Percentiles rank a stretch among this genome's conserved stretches.
phyloP scores from a whole-genome alignment of 2,113 vertebrate genomes.

The Atrichornis clamosus region DNA sequence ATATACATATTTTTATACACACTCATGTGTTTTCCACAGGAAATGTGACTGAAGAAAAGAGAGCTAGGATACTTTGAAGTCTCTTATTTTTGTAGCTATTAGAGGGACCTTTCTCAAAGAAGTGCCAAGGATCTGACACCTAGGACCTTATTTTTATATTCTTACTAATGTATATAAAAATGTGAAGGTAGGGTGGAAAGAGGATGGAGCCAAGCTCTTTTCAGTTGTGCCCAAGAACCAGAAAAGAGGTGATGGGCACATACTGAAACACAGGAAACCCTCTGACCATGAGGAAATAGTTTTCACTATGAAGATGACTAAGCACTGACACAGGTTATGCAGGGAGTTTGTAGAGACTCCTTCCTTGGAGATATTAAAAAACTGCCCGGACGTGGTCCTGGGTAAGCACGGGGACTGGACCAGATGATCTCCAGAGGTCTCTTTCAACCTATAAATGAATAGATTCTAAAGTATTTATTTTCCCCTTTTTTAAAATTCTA shows the following conservation, averaged over 20 bases:
- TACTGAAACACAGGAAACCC: background rate
- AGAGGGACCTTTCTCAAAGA: background rate
- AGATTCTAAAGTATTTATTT: background rate
- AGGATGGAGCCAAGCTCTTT: background rate
- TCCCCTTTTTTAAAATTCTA: background rate
- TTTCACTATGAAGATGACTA: background rate
- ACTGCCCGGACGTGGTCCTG: background rate
- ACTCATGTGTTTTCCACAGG: background rate
- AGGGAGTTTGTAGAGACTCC: background rate
- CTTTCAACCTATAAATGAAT: background rate
- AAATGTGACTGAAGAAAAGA: background rate
- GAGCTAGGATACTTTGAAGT: background rate
- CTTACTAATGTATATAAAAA: background rate
- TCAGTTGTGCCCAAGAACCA: rapidly evolving
- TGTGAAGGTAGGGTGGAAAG: background rate
- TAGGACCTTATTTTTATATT: background rate
- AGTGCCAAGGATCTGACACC: background rate
- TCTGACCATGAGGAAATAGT: background rate
- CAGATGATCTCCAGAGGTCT: background rate
- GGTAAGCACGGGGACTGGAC: background rate
- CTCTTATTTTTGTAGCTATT: background rate
- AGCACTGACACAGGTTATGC: background rate
- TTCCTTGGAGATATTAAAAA: background rate
- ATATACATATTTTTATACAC: background rate
- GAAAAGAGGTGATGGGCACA: background rate